Percentiles rank a stretch among this genome's conserved stretches.
Evolutionary conservation across 2,797 vertebrate genomes (phyloP).

Genomic region (Lindbergichthys nudifrons): DNA sequence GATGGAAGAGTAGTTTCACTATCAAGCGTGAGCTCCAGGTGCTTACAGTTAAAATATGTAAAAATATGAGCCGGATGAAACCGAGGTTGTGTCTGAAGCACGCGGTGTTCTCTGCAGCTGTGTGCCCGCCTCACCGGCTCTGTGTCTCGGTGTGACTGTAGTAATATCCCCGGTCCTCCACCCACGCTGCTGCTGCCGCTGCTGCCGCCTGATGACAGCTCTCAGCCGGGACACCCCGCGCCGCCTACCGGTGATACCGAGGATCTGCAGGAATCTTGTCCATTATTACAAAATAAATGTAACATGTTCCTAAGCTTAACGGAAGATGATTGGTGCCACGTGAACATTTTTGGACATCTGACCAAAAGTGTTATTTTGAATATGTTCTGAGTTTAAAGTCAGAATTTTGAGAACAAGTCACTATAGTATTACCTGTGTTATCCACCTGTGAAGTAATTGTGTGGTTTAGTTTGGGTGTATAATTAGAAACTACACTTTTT

Average conservation of each 20-base stretch:
- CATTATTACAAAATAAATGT: no score
- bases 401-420: no score
- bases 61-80: background rate
- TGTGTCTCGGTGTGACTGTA: background rate
- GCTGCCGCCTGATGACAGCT: slow-evolving; percentile 21
- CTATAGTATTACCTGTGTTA: no score
- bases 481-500: no score
- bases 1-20: slow-evolving; percentile 29
- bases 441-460: no score
- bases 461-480: no score
- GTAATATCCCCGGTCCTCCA: background rate
- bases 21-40: slow-evolving; percentile 37
- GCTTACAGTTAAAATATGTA: slow-evolving; percentile 5
- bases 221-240: slow-evolving; percentile 22
- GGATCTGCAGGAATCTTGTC: background rate
- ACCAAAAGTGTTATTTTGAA: no score
- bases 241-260: slow-evolving; percentile 4
- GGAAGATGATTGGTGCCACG: no score
- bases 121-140: slow-evolving; percentile 1
- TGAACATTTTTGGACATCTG: no score
- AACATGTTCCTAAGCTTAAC: no score
- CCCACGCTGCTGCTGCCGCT: slow-evolving; percentile 14
- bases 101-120: background rate
- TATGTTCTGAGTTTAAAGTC: no score
- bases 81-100: background rate